These are phyloP conservation scores for Porites rus DNA, from an alignment of 92 coral and sea anemone genomes.

Conservation along the genomic window DNA sequence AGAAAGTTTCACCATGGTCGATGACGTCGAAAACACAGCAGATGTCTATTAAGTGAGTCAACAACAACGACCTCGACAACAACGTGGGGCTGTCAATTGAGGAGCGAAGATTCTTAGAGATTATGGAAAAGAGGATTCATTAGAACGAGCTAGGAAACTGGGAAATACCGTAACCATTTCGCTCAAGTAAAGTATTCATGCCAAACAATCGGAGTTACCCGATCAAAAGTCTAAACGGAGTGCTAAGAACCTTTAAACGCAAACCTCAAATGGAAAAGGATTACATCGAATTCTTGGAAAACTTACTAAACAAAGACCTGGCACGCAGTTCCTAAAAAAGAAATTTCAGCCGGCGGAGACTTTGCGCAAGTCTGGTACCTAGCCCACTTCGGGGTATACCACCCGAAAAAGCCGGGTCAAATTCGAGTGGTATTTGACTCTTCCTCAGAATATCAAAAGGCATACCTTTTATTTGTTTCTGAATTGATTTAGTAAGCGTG, in stretches of 20 bases:
- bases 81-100: conserved; percentile 20
- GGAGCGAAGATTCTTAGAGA: conserved; percentile 24
- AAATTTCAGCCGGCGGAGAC: not conserved
- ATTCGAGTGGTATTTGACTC: conserved; percentile 65
- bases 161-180: conserved; percentile 35
- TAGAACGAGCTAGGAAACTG: conserved; percentile 42
- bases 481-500: no score
- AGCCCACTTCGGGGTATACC: conserved; percentile 59
- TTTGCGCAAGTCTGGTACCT: conserved; percentile 48
- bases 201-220: conserved; percentile 32
- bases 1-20: not conserved
- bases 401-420: conserved; percentile 61
- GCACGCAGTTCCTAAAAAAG: conserved; percentile 27
- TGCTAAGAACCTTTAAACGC: conserved; percentile 20
- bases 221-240: conserved; percentile 24
- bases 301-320: conserved; percentile 44
- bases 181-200: not conserved
- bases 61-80: conserved; percentile 18
- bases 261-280: conserved; percentile 50
- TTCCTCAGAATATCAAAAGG: conserved; percentile 27
- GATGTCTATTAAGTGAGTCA: not conserved
- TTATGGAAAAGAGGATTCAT: conserved; percentile 24
- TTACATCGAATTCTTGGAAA: conserved; percentile 49
- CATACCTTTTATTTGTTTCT: no score
- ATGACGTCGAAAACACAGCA: not conserved